phyloP scores from a whole-genome alignment of 2,888 invertebrate genomes.

The Mongoloraphidia duomilia region DNA sequence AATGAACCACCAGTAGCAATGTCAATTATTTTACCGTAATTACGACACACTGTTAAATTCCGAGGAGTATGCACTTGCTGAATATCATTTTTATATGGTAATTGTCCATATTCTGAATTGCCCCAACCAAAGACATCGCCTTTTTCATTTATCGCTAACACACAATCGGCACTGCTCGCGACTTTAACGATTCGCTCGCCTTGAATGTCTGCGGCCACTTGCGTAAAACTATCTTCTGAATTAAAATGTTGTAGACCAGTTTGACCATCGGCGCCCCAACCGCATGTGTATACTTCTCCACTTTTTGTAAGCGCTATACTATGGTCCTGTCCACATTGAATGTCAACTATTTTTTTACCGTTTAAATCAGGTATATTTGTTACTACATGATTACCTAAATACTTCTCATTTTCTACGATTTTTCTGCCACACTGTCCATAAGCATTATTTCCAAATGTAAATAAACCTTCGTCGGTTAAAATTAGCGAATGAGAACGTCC shows the following conservation, averaged over 20 bases:
- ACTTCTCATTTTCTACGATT: conserved; percentile 62
- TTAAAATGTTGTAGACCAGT: conserved; percentile 64
- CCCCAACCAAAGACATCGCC: conserved; percentile 96
- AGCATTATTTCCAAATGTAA: conserved; percentile 78
- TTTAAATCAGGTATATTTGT: conserved; percentile 50
- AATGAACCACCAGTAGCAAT: conserved; percentile 77
- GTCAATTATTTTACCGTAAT: conserved; percentile 61
- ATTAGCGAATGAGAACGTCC: conserved; percentile 79
- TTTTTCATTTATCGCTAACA: conserved; percentile 73
- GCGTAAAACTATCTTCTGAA: conserved; percentile 40
- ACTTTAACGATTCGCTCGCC: conserved; percentile 70
- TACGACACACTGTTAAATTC: conserved; percentile 43
- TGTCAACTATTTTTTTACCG: conserved; percentile 43
- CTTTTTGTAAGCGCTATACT: conserved; percentile 62
- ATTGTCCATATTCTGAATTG: conserved; percentile 84
- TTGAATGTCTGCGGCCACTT: conserved; percentile 67
- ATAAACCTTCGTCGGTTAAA: conserved; percentile 68
- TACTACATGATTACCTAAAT: conserved; percentile 47
- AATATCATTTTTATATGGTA: conserved; percentile 37
- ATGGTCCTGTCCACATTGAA: conserved; percentile 87
- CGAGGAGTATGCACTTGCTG: conserved; percentile 65
- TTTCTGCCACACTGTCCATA: conserved; percentile 87
- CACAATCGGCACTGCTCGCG: conserved; percentile 70
- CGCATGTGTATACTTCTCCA: conserved; percentile 77
- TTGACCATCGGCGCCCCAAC: conserved; percentile 93